Percentiles rank a stretch among this genome's conserved stretches.
Evolutionary conservation across 2,888 invertebrate species (phyloP).

Genomic region (Melinopterus prodromus): DNA sequence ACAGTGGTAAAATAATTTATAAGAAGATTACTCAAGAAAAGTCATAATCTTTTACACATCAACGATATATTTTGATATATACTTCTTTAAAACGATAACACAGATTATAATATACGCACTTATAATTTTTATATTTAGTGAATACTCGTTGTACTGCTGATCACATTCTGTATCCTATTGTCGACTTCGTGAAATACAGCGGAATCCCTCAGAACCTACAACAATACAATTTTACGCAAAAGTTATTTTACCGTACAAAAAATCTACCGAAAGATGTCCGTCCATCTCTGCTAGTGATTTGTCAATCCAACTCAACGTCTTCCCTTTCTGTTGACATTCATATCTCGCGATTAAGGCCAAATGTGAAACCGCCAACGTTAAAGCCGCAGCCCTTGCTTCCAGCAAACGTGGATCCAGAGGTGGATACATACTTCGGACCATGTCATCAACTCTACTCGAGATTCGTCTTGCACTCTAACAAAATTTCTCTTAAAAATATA

Average conservation of each 20-base stretch:
- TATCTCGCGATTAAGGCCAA: constrained; percentile 72
- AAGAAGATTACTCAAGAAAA: no score
- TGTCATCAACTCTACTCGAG: constrained; percentile 74
- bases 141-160: constrained; percentile 38
- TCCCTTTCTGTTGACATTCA: constrained; percentile 63
- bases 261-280: constrained; percentile 66
- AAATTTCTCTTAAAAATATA: neutral
- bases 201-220: constrained; percentile 63
- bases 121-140: constrained; percentile 9
- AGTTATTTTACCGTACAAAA: neutral
- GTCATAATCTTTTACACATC: neutral
- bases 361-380: constrained; percentile 73
- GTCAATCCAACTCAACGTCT: constrained; percentile 68
- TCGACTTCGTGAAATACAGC: constrained; percentile 62
- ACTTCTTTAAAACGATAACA: neutral
- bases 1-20: no score
- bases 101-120: neutral
- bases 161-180: constrained; percentile 59
- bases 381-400: constrained; percentile 72
- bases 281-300: constrained; percentile 72
- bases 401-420: constrained; percentile 73
- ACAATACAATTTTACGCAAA: constrained; percentile 23
- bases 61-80: neutral
- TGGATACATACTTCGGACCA: constrained; percentile 75
- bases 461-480: constrained; percentile 69